Percentiles rank a stretch among this genome's conserved stretches.
phyloP scores from a whole-genome alignment of 2,113 vertebrate species.

The Plestiodon gilberti region DNA sequence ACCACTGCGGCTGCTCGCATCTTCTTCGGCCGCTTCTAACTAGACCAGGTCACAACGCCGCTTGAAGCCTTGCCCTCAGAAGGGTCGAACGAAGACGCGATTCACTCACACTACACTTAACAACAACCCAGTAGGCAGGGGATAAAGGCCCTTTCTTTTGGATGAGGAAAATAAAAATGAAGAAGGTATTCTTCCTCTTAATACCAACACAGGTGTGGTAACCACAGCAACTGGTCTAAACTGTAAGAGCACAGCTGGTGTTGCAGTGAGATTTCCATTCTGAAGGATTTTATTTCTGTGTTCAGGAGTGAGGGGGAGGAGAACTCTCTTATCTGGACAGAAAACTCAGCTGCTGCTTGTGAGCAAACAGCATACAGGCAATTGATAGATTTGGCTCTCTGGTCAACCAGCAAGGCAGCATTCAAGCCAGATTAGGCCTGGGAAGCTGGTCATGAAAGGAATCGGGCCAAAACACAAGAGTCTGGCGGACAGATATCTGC shows the following conservation, averaged over 20 bases:
- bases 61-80: too few species aligned
- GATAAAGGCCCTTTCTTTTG: background rate
- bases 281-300: background rate
- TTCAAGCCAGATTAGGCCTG: background rate
- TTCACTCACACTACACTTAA: background rate
- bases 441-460: slow-evolving; percentile 23
- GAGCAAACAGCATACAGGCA: background rate
- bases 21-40: too few species aligned
- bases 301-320: background rate
- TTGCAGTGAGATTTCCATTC: background rate
- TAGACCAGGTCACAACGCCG: too few species aligned
- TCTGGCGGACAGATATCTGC: background rate
- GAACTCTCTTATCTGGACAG: background rate
- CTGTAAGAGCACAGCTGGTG: background rate
- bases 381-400: background rate
- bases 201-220: background rate
- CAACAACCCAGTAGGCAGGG: background rate
- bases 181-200: background rate
- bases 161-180: background rate
- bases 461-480: background rate
- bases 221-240: background rate
- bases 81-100: too few species aligned
- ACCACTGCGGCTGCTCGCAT: too few species aligned
- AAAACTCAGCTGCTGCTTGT: background rate
- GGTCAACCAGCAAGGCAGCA: background rate